These are phyloP conservation scores for Rhynchotus rufescens DNA, from an alignment of 2,797 vertebrate genomes.

Conservation along the genomic window DNA sequence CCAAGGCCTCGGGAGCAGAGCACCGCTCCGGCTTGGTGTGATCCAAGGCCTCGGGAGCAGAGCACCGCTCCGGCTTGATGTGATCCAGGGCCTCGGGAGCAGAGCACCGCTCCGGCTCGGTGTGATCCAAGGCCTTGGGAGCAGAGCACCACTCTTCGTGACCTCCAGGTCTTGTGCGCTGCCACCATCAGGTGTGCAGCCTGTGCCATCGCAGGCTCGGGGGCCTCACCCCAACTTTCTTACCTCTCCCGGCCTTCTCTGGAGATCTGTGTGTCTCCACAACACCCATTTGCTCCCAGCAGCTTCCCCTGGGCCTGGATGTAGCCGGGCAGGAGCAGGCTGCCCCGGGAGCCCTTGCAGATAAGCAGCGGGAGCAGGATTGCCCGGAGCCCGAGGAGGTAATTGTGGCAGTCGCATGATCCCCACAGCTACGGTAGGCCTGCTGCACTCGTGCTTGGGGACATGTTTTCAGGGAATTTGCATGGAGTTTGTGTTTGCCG, in stretches of 20 bases:
- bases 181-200: rapidly evolving
- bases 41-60: no score
- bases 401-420: background rate
- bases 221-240: background rate
- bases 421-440: background rate
- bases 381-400: background rate
- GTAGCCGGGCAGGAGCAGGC: background rate
- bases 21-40: no score
- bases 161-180: no score
- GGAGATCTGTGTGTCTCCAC: background rate
- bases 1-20: no score
- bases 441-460: background rate
- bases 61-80: no score
- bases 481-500: background rate
- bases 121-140: no score
- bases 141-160: no score
- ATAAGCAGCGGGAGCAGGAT: background rate
- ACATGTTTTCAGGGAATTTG: background rate
- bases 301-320: background rate
- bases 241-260: background rate
- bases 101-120: no score
- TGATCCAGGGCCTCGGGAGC: no score
- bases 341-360: background rate
- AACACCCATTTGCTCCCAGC: background rate
- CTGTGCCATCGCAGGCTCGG: rapidly evolving